These are phyloP conservation scores for Rhincodon typus DNA, from an alignment of 2,797 vertebrate genomes.

Conservation along the genomic window DNA sequence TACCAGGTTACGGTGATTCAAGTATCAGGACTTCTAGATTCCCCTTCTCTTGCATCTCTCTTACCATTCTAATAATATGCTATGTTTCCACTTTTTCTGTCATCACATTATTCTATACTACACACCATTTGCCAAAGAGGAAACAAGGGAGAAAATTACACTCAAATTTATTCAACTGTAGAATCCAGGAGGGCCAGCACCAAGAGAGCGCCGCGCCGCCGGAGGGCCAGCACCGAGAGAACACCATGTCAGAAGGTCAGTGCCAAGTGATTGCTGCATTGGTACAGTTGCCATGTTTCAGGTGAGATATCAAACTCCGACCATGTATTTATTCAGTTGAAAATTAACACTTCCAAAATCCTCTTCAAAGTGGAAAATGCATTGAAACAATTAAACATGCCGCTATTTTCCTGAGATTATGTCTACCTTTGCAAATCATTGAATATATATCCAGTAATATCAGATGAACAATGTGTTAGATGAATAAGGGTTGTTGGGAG, in stretches of 20 bases:
- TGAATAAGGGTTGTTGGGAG: too few species aligned
- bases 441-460: background rate
- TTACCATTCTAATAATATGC: too few species aligned
- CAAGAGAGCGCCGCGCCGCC: too few species aligned
- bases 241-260: too few species aligned
- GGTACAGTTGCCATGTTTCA: background rate
- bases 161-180: background rate
- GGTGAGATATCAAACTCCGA: background rate
- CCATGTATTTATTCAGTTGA: background rate
- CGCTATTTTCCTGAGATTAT: background rate
- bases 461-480: background rate
- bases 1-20: too few species aligned
- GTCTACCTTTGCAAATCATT: background rate
- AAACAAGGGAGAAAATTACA: background rate
- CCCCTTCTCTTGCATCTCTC: too few species aligned
- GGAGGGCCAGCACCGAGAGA: background rate
- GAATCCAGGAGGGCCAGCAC: too few species aligned
- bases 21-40: too few species aligned
- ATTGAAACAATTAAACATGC: background rate
- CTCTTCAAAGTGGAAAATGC: background rate
- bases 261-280: too few species aligned
- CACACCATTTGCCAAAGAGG: background rate
- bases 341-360: background rate
- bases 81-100: too few species aligned
- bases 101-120: too few species aligned